Evolutionary conservation across 2,113 vertebrate species (phyloP), one percentile per base, ranked within the genome.

Genomic region (Nesogale talazaci): DNA sequence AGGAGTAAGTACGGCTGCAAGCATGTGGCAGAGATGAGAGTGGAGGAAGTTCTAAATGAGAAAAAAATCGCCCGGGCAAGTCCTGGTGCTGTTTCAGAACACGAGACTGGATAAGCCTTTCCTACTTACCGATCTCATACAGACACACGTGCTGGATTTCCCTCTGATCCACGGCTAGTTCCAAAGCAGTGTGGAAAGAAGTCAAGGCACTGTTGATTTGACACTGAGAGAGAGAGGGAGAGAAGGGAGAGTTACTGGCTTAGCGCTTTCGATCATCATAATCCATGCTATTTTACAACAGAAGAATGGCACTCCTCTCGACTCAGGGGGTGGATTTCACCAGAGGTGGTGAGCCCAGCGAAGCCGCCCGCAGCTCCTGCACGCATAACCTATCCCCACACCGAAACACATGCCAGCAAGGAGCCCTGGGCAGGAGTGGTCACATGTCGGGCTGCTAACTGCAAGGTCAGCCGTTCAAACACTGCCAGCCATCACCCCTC

Each of bases 121-220:
- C 19, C 46, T 89, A 95, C 97, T 22, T 98, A 99, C 99, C 99
- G 65, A 99, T 99, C 98, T 99, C 99, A 97, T 99, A 99, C 40
- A 99, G 98, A 97, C 99, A 99, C 96, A 99, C 99, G 2, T 99
- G 99, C 31, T 99, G 99, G 95, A 99, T 99, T 98, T 99, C 99
- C 97, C 99, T 98, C 98, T 99, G 99, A 97, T 99, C 99, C 89
- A 98, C 98, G 69, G 99, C 99, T 46, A 99, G 99, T 94, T 99
- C 99, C 98, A 99, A 96, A 90, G 99, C 99, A 17, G 99, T 99
- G 80, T 99, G 98, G 98, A 99, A 99, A 79, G 99, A 99, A 65
- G 98, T 98, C 98, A 99, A 98, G 97, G 99, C 99, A 98, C 99
- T 99, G 97, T 99, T 99, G 98, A 99, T 99, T 94, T 99, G 99